phyloP scores from a whole-genome alignment of 2,797 vertebrate species.

The Clarias fuscus region DNA sequence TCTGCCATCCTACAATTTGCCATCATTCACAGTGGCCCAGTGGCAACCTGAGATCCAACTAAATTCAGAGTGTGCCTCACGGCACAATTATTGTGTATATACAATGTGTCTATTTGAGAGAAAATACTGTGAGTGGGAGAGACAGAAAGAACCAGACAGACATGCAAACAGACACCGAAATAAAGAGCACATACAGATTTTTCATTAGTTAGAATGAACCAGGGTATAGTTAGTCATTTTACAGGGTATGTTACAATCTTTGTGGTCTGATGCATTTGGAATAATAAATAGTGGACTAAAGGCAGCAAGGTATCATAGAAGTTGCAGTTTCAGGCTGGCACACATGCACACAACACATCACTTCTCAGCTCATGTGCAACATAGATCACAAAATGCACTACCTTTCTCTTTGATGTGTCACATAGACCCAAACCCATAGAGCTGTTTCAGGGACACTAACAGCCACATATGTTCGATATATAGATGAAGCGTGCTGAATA shows the following conservation, averaged over 20 bases:
- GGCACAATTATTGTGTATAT: slow-evolving; percentile 41
- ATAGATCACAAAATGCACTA: slow-evolving; percentile 21
- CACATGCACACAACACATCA: slow-evolving; percentile 49
- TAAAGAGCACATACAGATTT: slow-evolving; percentile 12
- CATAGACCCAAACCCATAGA: neutral
- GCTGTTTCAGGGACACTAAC: slow-evolving; percentile 8
- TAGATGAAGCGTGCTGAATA: slow-evolving; percentile 1
- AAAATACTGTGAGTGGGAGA: neutral
- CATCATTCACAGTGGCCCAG: slow-evolving; percentile 47
- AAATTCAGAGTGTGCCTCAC: slow-evolving; percentile 22
- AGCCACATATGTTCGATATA: neutral
- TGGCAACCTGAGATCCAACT: slow-evolving; percentile 21
- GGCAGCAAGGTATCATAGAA: slow-evolving; percentile 58
- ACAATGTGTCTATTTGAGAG: slow-evolving; percentile 24
- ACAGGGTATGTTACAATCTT: slow-evolving; percentile 61
- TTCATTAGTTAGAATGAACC: slow-evolving; percentile 35
- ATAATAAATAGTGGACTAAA: slow-evolving; percentile 66
- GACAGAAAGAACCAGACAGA: neutral
- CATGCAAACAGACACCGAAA: neutral
- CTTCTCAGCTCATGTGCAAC: slow-evolving; percentile 37
- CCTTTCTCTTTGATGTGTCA: slow-evolving; percentile 16
- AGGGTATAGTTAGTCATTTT: slow-evolving; percentile 34
- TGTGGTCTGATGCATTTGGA: slow-evolving; percentile 64
- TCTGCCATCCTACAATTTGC: slow-evolving; percentile 61
- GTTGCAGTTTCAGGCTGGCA: slow-evolving; percentile 59